Evolutionary conservation across 2,113 vertebrate species (phyloP), one percentile per base, ranked within the genome.

Genomic region (Coracopsis vasa): DNA sequence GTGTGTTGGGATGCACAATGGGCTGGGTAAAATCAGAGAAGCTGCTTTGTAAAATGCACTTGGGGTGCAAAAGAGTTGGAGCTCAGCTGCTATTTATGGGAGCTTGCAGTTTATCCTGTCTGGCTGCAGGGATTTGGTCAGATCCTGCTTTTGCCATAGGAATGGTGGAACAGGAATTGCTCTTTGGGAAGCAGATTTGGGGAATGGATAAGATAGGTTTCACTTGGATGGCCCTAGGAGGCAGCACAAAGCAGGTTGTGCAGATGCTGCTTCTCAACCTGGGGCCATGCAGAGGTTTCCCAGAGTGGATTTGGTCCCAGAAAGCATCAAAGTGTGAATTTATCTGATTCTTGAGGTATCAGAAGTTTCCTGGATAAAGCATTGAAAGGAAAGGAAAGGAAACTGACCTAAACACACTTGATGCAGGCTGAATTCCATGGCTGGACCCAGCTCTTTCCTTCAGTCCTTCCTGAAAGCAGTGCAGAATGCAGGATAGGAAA

Each of bases 381-480:
- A 35, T 7, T 24, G 56, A 58, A 35, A 58, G 33, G 56, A 35
- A 35, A 58, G 33, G 56, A 35, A 58, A 39, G 37, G 45, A 11
- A n/a, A 17, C 33, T 65, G 60, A 35, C 33, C 65, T 19, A 48
- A 10, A 29, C 6, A 6, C 2, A 1, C 47, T 58, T 2, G 3
- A 7, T 65, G 29, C 21, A 23, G n/a, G 27, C 18, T 66, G 81
- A 60, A 19, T 79, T 85, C 65, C 50, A 25, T 21, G 28, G 20
- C 9, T 80, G 62, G 39, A 77, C 29, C 23, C 7, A 0, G 6
- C 21, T 25, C 15, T 69, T 80, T 42, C 35, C 45, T 5, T 61
- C 1, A 0, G 29, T 91, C 19, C 54, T 62, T 60, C 42, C 61
- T 4, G 0, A 50, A 66, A 42, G 24, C 2, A 2, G 24, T 39